Percentiles rank a stretch among this genome's conserved stretches.
Evolutionary conservation across 2,888 invertebrate genomes (phyloP).

Genomic region (Herminia tarsipennalis): DNA sequence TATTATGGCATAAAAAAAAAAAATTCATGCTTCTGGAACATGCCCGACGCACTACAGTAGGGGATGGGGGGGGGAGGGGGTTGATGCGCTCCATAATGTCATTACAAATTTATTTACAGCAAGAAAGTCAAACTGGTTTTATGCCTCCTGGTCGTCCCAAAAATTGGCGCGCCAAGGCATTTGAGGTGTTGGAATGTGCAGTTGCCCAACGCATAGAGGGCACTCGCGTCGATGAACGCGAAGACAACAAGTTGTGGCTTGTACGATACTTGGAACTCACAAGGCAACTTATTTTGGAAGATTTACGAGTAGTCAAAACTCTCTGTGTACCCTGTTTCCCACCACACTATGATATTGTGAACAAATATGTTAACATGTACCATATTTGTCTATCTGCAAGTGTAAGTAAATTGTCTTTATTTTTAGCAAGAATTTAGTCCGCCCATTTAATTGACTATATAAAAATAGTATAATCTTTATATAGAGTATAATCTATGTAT

Average conservation of each 20-base stretch:
- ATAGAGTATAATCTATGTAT: no score
- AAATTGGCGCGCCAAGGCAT: slow-evolving; percentile 94
- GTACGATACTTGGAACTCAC: slow-evolving; percentile 96
- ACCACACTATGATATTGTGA: slow-evolving; percentile 96
- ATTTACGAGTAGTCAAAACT: slow-evolving; percentile 95
- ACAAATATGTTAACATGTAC: slow-evolving; percentile 97
- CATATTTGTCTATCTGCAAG: slow-evolving; percentile 94
- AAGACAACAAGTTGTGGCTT: slow-evolving; percentile 97
- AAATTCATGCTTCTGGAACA: no score
- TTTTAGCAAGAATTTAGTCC: no score
- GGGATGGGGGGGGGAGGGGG: no score
- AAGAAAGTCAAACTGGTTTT: slow-evolving; percentile 93
- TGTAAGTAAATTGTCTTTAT: slow-evolving; percentile 77
- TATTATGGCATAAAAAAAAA: no score
- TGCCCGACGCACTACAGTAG: no score
- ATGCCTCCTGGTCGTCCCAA: slow-evolving; percentile 98
- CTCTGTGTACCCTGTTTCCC: slow-evolving; percentile 98
- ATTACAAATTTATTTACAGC: slow-evolving; percentile 65
- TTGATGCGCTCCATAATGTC: no score
- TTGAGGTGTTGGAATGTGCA: slow-evolving; percentile 92
- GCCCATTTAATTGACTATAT: no score
- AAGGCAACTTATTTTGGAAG: slow-evolving; percentile 94
- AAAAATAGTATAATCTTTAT: no score
- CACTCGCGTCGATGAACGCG: slow-evolving; percentile 96
- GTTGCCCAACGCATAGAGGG: slow-evolving; percentile 96